These are phyloP conservation scores for Strigamia transsilvanica DNA, from an alignment of 2,888 invertebrate genomes.

Conservation along the genomic window DNA sequence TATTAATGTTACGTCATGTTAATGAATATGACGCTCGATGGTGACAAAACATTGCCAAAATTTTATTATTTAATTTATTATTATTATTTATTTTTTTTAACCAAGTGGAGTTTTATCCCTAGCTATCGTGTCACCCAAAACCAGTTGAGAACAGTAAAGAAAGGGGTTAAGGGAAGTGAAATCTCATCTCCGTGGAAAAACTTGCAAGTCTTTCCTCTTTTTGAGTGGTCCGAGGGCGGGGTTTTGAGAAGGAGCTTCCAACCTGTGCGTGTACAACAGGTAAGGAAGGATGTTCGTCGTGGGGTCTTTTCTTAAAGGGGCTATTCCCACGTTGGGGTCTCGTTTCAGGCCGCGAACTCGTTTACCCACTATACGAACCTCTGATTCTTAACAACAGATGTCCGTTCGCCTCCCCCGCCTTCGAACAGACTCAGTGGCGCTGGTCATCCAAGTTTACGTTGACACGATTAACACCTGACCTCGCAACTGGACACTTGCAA, in stretches of 20 bases:
- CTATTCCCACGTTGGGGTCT: slow-evolving; percentile 43
- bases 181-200: slow-evolving; percentile 46
- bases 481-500: background rate
- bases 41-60: background rate
- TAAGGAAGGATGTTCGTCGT: background rate
- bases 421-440: slow-evolving; percentile 16
- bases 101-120: background rate
- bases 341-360: slow-evolving; percentile 44
- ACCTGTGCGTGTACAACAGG: background rate
- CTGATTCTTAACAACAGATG: slow-evolving; percentile 14
- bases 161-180: slow-evolving; percentile 46
- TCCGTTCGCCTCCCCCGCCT: slow-evolving; percentile 14
- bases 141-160: slow-evolving; percentile 2
- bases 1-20: background rate
- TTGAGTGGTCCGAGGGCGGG: background rate
- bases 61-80: background rate
- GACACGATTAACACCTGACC: slow-evolving; percentile 38
- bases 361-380: background rate
- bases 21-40: background rate
- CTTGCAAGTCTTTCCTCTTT: slow-evolving; percentile 46
- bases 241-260: background rate
- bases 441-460: slow-evolving; percentile 39
- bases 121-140: background rate
- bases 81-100: background rate
- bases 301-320: slow-evolving; percentile 7